These are phyloP conservation scores for Cataglyphis livida DNA, from an alignment of 2,888 invertebrate species.

Conservation along the genomic window DNA sequence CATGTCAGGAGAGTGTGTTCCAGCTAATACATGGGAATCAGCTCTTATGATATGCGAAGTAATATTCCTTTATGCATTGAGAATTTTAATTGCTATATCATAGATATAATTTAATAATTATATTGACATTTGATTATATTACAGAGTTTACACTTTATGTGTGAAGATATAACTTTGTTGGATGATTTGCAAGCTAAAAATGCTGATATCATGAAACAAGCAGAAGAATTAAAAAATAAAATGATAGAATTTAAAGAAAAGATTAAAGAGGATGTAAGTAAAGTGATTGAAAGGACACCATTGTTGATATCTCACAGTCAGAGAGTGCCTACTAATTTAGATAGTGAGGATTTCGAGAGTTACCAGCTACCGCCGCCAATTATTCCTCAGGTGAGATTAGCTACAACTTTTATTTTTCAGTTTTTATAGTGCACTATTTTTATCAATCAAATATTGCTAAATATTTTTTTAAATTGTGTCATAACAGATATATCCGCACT, in stretches of 20 bases:
- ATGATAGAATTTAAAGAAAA: slow-evolving; percentile 92
- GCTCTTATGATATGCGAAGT: slow-evolving; percentile 93
- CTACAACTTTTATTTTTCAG: background rate
- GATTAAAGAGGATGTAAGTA: slow-evolving; percentile 90
- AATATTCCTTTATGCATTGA: slow-evolving; percentile 50
- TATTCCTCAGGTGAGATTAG: slow-evolving; percentile 84
- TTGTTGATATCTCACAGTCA: slow-evolving; percentile 89
- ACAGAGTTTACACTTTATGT: slow-evolving; percentile 92
- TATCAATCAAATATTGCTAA: background rate
- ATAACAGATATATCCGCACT: slow-evolving; percentile 77
- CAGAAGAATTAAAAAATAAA: slow-evolving; percentile 89
- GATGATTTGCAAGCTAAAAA: slow-evolving; percentile 90
- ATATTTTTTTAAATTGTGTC: slow-evolving; percentile 4
- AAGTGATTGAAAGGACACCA: slow-evolving; percentile 91
- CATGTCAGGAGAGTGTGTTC: slow-evolving; percentile 96
- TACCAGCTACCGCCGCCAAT: slow-evolving; percentile 87
- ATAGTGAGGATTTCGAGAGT: slow-evolving; percentile 86
- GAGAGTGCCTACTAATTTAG: slow-evolving; percentile 89
- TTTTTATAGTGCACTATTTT: background rate
- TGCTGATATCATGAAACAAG: slow-evolving; percentile 88
- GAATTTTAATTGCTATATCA: background rate
- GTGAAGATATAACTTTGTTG: slow-evolving; percentile 91
- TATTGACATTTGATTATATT: slow-evolving; percentile 68
- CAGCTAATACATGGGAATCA: slow-evolving; percentile 93
- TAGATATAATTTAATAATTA: background rate